Base-by-base conservation (phyloP, 2,797 vertebrate genomes). In the Philypnodon macrostomus region DNA sequence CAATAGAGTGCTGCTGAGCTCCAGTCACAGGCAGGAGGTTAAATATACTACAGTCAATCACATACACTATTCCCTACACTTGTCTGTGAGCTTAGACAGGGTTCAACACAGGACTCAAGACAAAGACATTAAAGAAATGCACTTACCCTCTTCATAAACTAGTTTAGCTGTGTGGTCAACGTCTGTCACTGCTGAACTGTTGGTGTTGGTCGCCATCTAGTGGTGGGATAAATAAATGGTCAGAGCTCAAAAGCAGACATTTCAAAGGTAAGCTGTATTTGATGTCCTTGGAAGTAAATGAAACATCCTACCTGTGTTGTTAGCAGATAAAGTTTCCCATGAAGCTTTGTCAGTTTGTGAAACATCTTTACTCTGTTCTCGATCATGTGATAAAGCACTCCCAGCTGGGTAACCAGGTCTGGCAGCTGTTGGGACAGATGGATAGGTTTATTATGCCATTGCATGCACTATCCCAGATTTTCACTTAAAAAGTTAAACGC, bases 101-200 rank as follows among this genome's bases (percentile, higher is more conserved):
- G 11, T 11, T 18, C 31, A 18, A 10, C 14, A 8, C 21, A 1
- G 12, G n/a, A 47, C 8, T n/a, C 31, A 51, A 47, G 18, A 59
- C 4, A 33, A 38, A 17, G 26, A 54, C 3, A 36, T 33, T 13
- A 21, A 7, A n/a, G 44, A 29, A 27, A 40, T 7, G 37, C 10
- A 71, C 85, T 93, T 74, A 97, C 97, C 95, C 70, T 98, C 96
- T 67, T 98, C 96, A 77, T 97, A 99, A n/a, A 98, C 93, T 68
- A 98, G 76, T 55, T 95, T 96, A 29, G 97, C 94, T 51, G 91
- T 91, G 78, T 90, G 91, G 77, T 89, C 91, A 41, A 93, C 70
- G 0, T 88, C 88, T 1, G 69, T 47, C 15, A 69, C 69, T 13
- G 66, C 71, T 27, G 86, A 88, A 23, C 71, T 63, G 40, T 70